Conservation (phyloP, 2,113 vertebrate genomes). For the Phodopus roborovskii region DNA sequence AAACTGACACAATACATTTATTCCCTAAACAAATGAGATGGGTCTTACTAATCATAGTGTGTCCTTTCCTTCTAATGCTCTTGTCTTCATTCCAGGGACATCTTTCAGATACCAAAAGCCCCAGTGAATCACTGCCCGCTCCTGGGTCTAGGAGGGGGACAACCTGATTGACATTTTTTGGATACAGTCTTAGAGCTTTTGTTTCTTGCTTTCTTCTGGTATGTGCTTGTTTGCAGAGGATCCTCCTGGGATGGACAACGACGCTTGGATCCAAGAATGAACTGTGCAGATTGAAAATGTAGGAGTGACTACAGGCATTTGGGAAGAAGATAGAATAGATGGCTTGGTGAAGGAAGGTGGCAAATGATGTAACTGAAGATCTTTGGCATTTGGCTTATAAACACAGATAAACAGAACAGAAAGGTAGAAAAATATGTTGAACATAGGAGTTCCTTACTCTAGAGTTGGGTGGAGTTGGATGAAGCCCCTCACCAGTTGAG, state of each 20-base stretch:
- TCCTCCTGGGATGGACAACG: neutral
- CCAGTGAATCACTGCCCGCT: neutral
- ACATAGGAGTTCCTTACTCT: neutral
- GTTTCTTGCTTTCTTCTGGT: neutral
- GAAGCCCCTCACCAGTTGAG: neutral
- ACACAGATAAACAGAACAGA: neutral
- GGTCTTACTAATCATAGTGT: neutral
- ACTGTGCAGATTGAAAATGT: neutral
- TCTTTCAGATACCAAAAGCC: neutral
- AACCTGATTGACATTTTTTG: neutral
- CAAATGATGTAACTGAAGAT: neutral
- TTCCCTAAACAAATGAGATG: neutral
- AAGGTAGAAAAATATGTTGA: neutral
- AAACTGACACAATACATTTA: neutral
- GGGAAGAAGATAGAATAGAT: neutral
- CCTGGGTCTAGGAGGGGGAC: neutral
- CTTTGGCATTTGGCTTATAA: neutral
- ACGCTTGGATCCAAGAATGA: constrained; percentile 34
- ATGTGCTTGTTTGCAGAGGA: constrained; percentile 22
- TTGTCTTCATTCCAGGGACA: neutral
- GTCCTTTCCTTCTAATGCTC: neutral
- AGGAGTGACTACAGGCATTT: neutral
- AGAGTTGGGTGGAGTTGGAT: neutral
- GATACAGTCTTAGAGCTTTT: neutral
- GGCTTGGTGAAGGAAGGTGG: constrained; percentile 23